phyloP scores from a whole-genome alignment of 2,113 vertebrate genomes.

The Nerophis lumbriciformis region DNA sequence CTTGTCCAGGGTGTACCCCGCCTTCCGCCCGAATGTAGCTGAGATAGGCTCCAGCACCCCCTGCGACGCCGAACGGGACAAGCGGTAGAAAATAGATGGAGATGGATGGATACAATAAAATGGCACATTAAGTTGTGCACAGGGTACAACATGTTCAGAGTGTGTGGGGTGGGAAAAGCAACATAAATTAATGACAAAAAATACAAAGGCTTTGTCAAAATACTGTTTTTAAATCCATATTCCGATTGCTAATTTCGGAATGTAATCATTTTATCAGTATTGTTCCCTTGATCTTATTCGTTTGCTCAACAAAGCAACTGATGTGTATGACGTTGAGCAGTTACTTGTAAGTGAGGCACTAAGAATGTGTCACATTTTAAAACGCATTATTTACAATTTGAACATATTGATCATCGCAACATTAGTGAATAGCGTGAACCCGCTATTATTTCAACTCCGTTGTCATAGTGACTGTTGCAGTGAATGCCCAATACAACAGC shows the following conservation, averaged over 20 bases:
- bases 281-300: too few species aligned
- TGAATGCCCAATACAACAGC: constrained; percentile 24
- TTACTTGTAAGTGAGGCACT: not conserved
- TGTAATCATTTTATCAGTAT: too few species aligned
- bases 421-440: not conserved
- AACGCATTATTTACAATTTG: not conserved
- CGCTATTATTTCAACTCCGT: constrained; percentile 24
- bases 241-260: too few species aligned
- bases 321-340: not conserved
- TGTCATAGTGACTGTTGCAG: constrained; percentile 65
- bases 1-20: too few species aligned
- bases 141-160: not conserved
- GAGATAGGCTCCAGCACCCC: too few species aligned
- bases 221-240: too few species aligned
- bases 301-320: not conserved
- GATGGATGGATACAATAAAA: not conserved
- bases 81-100: too few species aligned
- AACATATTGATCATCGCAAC: not conserved
- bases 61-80: too few species aligned
- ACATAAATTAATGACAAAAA: too few species aligned
- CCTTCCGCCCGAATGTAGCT: too few species aligned
- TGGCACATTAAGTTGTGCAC: not conserved
- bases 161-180: not conserved
- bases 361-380: not conserved
- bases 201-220: too few species aligned